Conservation (phyloP, 1,140 invertebrate genomes). For the Drepana arcuata region DNA sequence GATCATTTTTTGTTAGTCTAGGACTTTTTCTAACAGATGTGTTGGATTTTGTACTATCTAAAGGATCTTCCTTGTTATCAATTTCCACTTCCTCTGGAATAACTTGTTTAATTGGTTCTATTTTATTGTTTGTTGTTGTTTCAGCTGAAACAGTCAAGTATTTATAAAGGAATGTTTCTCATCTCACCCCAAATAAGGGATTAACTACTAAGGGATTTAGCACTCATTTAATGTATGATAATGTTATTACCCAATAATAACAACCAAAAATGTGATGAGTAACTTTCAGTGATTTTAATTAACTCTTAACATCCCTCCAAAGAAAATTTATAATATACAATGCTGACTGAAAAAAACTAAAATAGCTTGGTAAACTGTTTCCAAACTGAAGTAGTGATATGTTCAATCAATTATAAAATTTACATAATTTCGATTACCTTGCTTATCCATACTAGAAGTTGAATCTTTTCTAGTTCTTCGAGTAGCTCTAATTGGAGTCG, state of each 20-base stretch:
- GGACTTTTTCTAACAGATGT: conserved; percentile 27
- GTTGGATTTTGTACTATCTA: conserved; percentile 15
- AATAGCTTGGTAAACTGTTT: too few relatives aligned
- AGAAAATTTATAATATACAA: too few relatives aligned
- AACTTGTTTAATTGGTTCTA: conserved; percentile 24
- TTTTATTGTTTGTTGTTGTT: conserved; percentile 13
- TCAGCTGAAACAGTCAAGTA: conserved; percentile 22
- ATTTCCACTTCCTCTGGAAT: conserved; percentile 42
- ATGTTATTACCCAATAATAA: too few relatives aligned
- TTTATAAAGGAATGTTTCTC: too few relatives aligned
- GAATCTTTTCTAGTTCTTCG: conserved; percentile 53
- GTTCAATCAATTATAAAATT: conserved; percentile 5
- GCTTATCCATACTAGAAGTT: conserved; percentile 42
- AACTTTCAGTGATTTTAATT: too few relatives aligned
- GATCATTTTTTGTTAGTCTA: too few relatives aligned
- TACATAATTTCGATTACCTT: conserved; percentile 20
- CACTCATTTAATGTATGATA: too few relatives aligned
- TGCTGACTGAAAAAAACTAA: too few relatives aligned
- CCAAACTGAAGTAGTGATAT: conserved; percentile 4
- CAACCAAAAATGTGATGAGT: too few relatives aligned
- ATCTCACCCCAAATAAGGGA: too few relatives aligned
- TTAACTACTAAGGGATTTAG: too few relatives aligned
- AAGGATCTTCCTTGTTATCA: conserved; percentile 17
- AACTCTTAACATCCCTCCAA: too few relatives aligned
- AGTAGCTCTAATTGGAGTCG: conserved; percentile 40